Conservation (phyloP, 2,797 vertebrate genomes). For the Sphenopsis melanotis region DNA sequence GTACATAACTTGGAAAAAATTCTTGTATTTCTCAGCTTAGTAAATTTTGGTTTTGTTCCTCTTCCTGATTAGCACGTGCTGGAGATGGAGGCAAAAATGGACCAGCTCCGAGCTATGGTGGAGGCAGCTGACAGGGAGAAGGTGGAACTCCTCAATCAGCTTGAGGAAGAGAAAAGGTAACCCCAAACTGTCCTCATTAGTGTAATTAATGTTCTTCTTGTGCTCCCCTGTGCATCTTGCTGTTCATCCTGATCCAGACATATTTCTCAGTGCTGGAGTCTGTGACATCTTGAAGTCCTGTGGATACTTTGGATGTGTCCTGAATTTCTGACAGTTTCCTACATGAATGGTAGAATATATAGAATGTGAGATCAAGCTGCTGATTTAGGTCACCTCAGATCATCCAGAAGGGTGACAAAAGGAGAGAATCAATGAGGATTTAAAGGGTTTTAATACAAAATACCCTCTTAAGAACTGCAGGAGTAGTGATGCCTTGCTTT, state of each 20-base stretch:
- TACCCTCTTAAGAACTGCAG: neutral
- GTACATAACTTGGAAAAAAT: neutral
- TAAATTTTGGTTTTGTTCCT: neutral
- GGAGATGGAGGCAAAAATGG: conserved; percentile 97
- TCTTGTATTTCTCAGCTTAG: neutral
- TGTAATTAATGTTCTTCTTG: neutral
- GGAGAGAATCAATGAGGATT: neutral
- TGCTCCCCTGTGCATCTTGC: neutral
- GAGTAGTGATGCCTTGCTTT: neutral
- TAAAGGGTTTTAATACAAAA: neutral
- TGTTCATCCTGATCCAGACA: fast-evolving
- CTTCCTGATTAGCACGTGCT: conserved; percentile 76
- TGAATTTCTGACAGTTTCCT: neutral
- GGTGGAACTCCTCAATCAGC: conserved; percentile 93
- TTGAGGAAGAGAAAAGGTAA: conserved; percentile 97
- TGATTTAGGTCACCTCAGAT: neutral
- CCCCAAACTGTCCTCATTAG: neutral
- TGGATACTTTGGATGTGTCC: neutral
- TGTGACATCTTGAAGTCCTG: neutral
- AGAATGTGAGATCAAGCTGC: neutral
- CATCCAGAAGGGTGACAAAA: neutral
- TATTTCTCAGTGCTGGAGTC: neutral
- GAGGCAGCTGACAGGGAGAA: conserved; percentile 97
- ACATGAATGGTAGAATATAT: neutral
- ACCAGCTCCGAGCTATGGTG: conserved; percentile 92